These are phyloP conservation scores for Orchesella cincta DNA, from an alignment of 1,140 invertebrate genomes.

Conservation along the genomic window DNA sequence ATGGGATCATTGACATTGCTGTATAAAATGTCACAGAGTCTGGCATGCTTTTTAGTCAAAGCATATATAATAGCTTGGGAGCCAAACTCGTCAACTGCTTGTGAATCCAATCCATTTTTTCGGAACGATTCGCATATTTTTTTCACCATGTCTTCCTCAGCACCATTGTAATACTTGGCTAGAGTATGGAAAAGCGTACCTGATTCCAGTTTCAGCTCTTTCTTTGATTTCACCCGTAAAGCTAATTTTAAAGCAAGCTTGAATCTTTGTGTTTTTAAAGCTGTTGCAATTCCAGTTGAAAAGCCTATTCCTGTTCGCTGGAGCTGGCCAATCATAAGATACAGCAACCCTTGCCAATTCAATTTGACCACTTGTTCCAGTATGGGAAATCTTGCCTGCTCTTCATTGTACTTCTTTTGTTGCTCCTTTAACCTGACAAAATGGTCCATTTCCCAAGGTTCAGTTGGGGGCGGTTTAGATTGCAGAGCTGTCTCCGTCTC, in stretches of 20 bases:
- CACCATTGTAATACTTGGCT: conserved; percentile 54
- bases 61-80: conserved; percentile 58
- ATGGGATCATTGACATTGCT: conserved; percentile 53
- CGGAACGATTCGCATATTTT: conserved; percentile 30
- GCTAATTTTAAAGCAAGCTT: conserved; percentile 58
- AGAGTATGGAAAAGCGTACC: conserved; percentile 52
- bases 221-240: conserved; percentile 45
- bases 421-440: neutral
- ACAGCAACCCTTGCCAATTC: conserved; percentile 56
- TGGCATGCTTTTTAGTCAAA: conserved; percentile 55
- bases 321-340: conserved; percentile 53
- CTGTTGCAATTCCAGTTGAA: conserved; percentile 53
- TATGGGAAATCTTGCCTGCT: conserved; percentile 52
- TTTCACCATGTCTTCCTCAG: conserved; percentile 45
- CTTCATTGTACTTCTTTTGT: conserved; percentile 50
- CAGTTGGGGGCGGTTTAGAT: neutral
- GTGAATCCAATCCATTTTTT: conserved; percentile 42
- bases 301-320: conserved; percentile 46
- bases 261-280: conserved; percentile 57
- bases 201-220: conserved; percentile 28
- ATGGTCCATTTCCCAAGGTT: conserved; percentile 35
- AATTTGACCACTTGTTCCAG: conserved; percentile 53
- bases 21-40: conserved; percentile 31
- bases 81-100: conserved; percentile 55
- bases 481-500: neutral